These are phyloP conservation scores for Prionace glauca DNA, from an alignment of 2,797 vertebrate genomes.

Conservation along the genomic window DNA sequence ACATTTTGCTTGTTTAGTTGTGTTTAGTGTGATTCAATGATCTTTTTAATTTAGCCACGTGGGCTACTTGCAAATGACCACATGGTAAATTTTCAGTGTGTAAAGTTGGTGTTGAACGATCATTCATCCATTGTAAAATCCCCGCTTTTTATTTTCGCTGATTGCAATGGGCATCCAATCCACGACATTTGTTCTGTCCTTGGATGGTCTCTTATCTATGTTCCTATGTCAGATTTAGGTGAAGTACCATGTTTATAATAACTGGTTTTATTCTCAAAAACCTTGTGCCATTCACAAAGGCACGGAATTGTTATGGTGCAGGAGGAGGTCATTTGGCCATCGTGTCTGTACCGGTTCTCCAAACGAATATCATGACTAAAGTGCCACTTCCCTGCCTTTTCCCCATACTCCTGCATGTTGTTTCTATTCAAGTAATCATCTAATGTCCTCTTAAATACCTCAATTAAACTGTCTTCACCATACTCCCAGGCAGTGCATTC, in stretches of 20 bases:
- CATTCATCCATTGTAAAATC: neutral
- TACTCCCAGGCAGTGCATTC: no score
- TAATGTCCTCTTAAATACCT: no score
- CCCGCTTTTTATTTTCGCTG: neutral
- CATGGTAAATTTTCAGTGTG: neutral
- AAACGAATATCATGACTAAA: no score
- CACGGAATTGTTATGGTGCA: no score
- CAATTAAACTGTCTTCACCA: no score
- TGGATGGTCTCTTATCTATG: neutral
- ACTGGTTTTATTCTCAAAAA: neutral
- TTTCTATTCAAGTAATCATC: neutral
- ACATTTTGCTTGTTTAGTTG: neutral
- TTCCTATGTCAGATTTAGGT: neutral
- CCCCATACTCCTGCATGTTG: no score
- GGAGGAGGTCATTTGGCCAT: neutral
- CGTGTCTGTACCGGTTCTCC: neutral
- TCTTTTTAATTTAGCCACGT: neutral
- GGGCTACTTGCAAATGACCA: neutral
- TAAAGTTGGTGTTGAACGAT: neutral
- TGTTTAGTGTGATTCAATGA: neutral
- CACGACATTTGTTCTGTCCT: neutral
- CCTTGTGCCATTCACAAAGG: neutral
- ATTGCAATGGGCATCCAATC: neutral
- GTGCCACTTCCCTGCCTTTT: no score
- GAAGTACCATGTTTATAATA: neutral